phyloP scores from a whole-genome alignment of 2,113 vertebrate species.

The Tautogolabrus adspersus region DNA sequence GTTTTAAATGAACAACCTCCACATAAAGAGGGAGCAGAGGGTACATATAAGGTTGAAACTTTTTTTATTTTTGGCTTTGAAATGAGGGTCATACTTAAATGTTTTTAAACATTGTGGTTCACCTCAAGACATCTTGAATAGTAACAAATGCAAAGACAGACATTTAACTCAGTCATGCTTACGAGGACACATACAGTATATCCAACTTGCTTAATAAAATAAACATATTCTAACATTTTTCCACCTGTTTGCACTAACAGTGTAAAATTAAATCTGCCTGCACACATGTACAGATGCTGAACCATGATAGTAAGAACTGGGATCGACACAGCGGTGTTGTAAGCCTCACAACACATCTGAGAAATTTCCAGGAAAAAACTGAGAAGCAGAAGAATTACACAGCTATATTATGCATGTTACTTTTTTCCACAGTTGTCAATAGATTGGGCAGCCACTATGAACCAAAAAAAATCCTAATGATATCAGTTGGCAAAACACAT shows the following conservation, averaged over 20 bases:
- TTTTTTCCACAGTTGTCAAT: not conserved
- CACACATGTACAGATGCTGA: constrained; percentile 25
- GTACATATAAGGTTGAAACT: not conserved
- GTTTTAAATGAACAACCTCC: constrained; percentile 7
- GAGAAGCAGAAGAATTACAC: constrained; percentile 4
- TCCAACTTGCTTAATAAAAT: not conserved
- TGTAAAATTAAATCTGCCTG: constrained; percentile 22
- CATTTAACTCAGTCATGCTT: constrained; percentile 19
- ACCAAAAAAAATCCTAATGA: not conserved
- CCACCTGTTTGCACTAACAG: constrained; percentile 27
- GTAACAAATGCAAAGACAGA: not conserved
- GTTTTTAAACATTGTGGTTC: constrained; percentile 40
- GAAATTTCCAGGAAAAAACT: constrained; percentile 11
- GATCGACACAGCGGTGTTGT: constrained; percentile 12
- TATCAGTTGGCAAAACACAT: not conserved
- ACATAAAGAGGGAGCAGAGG: constrained; percentile 7
- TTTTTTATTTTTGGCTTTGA: constrained; percentile 39
- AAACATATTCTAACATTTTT: constrained; percentile 26
- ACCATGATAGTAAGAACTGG: constrained; percentile 28
- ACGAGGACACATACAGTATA: constrained; percentile 14
- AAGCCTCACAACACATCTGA: constrained; percentile 10
- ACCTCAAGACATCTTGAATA: constrained; percentile 31
- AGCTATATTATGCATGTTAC: not conserved
- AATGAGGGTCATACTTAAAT: constrained; percentile 42
- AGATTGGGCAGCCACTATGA: not conserved